phyloP scores from a whole-genome alignment of 1,140 invertebrate genomes.

The Neodiprion lecontei region DNA sequence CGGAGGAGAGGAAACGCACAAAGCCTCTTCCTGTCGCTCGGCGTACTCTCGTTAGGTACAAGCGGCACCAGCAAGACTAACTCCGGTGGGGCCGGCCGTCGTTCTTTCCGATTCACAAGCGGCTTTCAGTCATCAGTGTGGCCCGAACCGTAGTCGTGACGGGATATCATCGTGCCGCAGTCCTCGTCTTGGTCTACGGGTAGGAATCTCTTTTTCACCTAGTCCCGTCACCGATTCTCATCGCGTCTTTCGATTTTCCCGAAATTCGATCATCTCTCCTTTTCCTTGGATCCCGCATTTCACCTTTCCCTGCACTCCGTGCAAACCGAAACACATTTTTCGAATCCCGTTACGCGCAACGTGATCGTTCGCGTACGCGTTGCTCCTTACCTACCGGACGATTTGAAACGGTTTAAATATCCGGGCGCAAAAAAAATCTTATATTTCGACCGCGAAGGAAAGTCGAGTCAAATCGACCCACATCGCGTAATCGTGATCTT shows the following conservation, averaged over 20 bases:
- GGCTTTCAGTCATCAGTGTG: background rate
- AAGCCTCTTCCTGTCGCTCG: background rate
- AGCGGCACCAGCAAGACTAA: background rate
- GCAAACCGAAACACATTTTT: background rate
- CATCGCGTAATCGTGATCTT: too few species aligned
- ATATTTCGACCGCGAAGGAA: too few species aligned
- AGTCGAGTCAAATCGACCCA: too few species aligned
- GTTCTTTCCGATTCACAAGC: background rate
- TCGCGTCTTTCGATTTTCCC: background rate
- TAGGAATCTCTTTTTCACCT: background rate
- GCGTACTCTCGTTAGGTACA: background rate
- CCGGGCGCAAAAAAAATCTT: too few species aligned
- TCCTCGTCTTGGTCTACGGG: background rate
- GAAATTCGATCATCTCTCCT: background rate
- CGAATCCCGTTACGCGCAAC: background rate
- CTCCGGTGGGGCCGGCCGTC: background rate
- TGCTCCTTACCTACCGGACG: too few species aligned
- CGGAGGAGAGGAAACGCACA: too few species aligned
- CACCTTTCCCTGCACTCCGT: background rate
- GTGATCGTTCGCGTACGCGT: too few species aligned
- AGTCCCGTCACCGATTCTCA: background rate
- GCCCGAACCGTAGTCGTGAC: background rate
- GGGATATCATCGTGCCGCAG: background rate
- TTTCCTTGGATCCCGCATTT: background rate
- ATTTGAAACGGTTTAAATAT: too few species aligned